Evolutionary conservation across 2,888 invertebrate genomes (phyloP), one percentile per base, ranked within the genome.

Genomic region (Serrognathus titanus): DNA sequence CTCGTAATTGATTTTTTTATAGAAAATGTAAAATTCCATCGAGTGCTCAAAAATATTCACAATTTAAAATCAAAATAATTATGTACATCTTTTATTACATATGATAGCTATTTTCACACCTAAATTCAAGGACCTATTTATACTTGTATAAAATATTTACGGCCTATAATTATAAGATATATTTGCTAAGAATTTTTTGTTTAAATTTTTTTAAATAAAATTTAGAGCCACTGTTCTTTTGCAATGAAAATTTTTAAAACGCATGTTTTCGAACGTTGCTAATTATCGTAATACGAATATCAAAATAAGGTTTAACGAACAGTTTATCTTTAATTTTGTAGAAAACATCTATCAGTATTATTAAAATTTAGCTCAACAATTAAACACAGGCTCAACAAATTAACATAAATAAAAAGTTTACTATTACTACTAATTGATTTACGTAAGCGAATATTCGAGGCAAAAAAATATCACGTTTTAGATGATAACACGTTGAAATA

Each of bases 381-480:
- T 57, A 60, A 61, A 62, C 62, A 62, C 61, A 62, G 60, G 67
- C 67, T 66, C 68, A 67, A 66, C 61, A 52, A 66, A 60, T 67
- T 31, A 61, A 66, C 56, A 55, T 55, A 45, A 45, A 24, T 16
- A 45, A 24, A 24, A 6, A 24, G n/a, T 45, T 45, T 16, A 45
- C 24, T 12, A 45, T 7, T n/a, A 45, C 11, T 45, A 45, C 24
- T n/a, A 16, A n/a, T 43, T 43, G 43, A 43, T 43, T 49, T 37
- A 38, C 36, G 13, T 12, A 38, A 49, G 45, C 12, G 45, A 45
- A n/a, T 45, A 45, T 10, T n/a, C 12, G 24, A 45, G 10, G 13
- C 36, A 41, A 12, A 40, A 38, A 37, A 55, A 59, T 58, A 66
- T 59, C 58, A 59, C 49, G 60, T 58, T 64, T 63, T 60, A 59